Percentiles rank a stretch among this genome's conserved stretches.
phyloP scores from a whole-genome alignment of 2,113 vertebrate species.

The Pterocles burchelli region DNA sequence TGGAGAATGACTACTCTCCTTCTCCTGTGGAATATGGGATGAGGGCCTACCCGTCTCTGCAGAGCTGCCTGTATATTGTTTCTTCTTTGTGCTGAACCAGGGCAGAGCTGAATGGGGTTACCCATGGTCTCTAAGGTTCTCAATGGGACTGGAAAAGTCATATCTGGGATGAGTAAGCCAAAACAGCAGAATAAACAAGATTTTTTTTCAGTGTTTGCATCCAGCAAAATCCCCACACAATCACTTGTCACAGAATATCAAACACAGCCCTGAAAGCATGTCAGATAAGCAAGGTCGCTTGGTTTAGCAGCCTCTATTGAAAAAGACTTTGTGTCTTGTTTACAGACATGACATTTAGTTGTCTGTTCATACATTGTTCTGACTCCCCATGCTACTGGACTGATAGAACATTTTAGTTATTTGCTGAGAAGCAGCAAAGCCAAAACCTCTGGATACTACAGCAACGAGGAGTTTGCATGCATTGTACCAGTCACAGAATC shows the following conservation, averaged over 20 bases:
- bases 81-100: background rate
- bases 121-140: background rate
- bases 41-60: background rate
- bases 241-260: background rate
- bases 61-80: background rate
- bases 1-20: background rate
- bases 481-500: background rate
- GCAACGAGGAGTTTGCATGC: background rate
- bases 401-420: background rate
- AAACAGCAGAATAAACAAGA: background rate
- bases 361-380: background rate
- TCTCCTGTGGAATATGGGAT: background rate
- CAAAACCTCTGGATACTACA: background rate
- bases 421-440: background rate
- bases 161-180: background rate
- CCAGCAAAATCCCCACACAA: background rate
- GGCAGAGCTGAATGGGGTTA: background rate
- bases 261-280: background rate
- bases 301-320: background rate
- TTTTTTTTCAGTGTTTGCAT: background rate
- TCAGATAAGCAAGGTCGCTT: background rate
- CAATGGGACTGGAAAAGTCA: background rate
- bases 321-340: background rate
- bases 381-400: background rate
- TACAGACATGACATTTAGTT: constrained; percentile 29